Conservation (phyloP, 2,113 vertebrate species). For the Leucoraja erinaceus region DNA sequence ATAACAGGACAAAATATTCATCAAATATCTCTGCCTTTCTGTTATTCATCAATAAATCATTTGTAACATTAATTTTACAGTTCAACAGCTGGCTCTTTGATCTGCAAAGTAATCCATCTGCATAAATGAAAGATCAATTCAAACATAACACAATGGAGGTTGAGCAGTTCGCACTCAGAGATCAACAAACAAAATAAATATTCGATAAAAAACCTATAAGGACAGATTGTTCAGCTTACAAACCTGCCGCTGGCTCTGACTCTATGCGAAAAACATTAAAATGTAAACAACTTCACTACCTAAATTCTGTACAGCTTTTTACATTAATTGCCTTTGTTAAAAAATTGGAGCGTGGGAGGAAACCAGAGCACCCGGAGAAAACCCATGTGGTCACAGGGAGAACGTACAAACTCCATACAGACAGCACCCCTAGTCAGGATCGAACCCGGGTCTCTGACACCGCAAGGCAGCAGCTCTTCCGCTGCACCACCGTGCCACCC, state of each 20-base stretch:
- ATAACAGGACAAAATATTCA: background rate
- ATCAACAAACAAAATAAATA: background rate
- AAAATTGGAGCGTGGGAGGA: too few species aligned
- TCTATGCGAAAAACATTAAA: background rate
- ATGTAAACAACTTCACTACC: background rate
- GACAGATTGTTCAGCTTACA: background rate
- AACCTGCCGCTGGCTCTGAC: background rate
- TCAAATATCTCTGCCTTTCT: background rate
- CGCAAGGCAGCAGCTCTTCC: too few species aligned
- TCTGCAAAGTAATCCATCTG: conserved; percentile 26
- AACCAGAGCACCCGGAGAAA: too few species aligned
- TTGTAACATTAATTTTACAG: conserved; percentile 24
- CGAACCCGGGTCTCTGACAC: too few species aligned
- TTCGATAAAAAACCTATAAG: background rate
- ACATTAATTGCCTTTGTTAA: too few species aligned
- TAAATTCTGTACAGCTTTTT: background rate
- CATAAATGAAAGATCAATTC: conserved; percentile 27
- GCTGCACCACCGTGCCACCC: too few species aligned
- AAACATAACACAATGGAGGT: background rate
- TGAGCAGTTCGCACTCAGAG: background rate
- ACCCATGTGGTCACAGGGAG: too few species aligned
- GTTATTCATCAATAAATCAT: background rate
- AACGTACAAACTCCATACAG: too few species aligned
- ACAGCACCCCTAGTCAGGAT: too few species aligned
- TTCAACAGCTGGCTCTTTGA: background rate